Evolutionary conservation across 2,113 vertebrate species (phyloP).

Genomic region (Myrmophylax atrothorax): DNA sequence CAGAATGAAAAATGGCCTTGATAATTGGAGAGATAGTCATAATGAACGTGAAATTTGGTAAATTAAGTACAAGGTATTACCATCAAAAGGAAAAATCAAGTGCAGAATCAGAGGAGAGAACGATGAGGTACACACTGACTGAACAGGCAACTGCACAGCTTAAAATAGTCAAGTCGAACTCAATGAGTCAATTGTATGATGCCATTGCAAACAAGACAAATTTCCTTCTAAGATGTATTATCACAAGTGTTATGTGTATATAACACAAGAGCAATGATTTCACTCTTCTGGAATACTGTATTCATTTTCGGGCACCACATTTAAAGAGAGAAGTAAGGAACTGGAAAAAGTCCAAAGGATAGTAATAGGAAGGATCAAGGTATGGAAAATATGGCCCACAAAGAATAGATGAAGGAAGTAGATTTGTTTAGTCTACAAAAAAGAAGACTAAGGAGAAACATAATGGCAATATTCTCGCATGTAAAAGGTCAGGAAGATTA

Average conservation of each 20-base stretch:
- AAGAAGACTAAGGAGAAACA: constrained; percentile 4
- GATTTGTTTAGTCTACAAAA: constrained; percentile 67
- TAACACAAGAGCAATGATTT: constrained; percentile 22
- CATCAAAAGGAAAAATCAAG: background rate
- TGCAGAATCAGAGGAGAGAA: background rate
- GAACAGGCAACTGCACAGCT: background rate
- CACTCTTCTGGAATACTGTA: constrained; percentile 38
- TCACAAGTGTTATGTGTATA: background rate
- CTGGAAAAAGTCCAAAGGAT: constrained; percentile 45
- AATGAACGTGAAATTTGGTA: background rate
- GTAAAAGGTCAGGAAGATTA: constrained; percentile 13
- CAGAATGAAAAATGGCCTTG: background rate
- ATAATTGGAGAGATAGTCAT: background rate
- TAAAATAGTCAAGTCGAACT: background rate
- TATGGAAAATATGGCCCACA: constrained; percentile 29
- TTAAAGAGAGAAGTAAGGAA: background rate
- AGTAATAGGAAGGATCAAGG: background rate
- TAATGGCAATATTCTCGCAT: constrained; percentile 24
- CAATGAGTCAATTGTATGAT: background rate
- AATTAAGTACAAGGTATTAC: background rate
- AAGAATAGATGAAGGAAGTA: constrained; percentile 47
- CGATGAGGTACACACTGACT: background rate
- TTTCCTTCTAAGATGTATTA: background rate
- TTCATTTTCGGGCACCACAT: background rate
- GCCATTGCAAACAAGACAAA: background rate